Evolutionary conservation across 2,113 vertebrate species (phyloP).

Genomic region (Eptatretus burgeri): DNA sequence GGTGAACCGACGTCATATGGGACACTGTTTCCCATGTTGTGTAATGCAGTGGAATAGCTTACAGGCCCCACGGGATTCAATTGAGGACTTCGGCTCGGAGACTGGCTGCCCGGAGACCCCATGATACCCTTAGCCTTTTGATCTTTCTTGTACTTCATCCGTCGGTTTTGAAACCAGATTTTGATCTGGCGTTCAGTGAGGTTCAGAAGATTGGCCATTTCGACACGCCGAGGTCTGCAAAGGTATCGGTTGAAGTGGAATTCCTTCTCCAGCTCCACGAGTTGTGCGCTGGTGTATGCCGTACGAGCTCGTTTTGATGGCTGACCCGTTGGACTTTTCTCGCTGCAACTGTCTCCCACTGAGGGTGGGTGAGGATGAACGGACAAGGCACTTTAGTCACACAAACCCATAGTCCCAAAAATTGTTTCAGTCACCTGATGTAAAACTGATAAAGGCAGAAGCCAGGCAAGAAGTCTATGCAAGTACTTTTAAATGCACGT

Average conservation of each 20-base stretch:
- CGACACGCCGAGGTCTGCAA: conserved; percentile 2
- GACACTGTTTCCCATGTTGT: conserved; percentile 20
- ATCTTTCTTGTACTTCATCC: conserved; percentile 6
- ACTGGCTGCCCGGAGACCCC: conserved; percentile 34
- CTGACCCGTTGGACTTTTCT: not conserved
- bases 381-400: too few species aligned
- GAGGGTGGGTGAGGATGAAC: too few species aligned
- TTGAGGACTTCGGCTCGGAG: conserved; percentile 74
- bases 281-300: not conserved
- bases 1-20: conserved; percentile 86
- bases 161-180: conserved; percentile 4
- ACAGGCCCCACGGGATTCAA: conserved; percentile 55
- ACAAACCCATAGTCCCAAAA: too few species aligned
- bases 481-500: too few species aligned
- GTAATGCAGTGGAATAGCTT: conserved; percentile 68
- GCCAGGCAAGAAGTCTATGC: too few species aligned
- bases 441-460: too few species aligned
- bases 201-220: conserved; percentile 4
- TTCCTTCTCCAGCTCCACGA: not conserved
- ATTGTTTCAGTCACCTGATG: too few species aligned
- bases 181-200: conserved; percentile 5
- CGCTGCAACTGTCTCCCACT: too few species aligned
- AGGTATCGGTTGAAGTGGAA: conserved; percentile 5
- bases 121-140: conserved; percentile 4
- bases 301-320: conserved; percentile 1